phyloP scores from a whole-genome alignment of 2,113 vertebrate genomes.

The Bothrops jararaca region DNA sequence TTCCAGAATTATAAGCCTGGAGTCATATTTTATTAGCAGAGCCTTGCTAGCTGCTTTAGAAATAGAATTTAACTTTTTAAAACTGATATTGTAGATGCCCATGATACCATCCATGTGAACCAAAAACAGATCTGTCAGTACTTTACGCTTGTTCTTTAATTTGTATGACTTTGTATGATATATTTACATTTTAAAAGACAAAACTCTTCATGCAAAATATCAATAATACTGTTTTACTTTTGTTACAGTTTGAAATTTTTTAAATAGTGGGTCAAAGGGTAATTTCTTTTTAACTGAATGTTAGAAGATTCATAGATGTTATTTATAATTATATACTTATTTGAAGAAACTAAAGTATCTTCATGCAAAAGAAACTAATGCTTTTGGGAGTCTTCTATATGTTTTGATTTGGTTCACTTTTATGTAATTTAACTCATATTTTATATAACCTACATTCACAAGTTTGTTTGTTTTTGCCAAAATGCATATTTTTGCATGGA shows the following conservation, averaged over 20 bases:
- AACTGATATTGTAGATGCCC: slow-evolving; percentile 74
- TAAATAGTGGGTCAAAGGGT: slow-evolving; percentile 61
- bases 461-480: slow-evolving; percentile 73
- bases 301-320: slow-evolving; percentile 60
- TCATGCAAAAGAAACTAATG: slow-evolving; percentile 63
- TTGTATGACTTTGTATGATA: slow-evolving; percentile 79
- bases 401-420: slow-evolving; percentile 57
- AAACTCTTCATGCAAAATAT: slow-evolving; percentile 70
- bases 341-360: slow-evolving; percentile 65
- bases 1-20: slow-evolving; percentile 76
- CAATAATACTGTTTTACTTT: slow-evolving; percentile 67
- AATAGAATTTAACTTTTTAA: slow-evolving; percentile 82
- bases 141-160: slow-evolving; percentile 71
- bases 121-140: slow-evolving; percentile 69
- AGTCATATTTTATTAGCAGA: slow-evolving; percentile 86
- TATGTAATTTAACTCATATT: slow-evolving; percentile 67
- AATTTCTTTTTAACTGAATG: slow-evolving; percentile 65
- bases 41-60: slow-evolving; percentile 81
- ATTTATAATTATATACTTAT: slow-evolving; percentile 66
- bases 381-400: slow-evolving; percentile 64
- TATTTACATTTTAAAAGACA: slow-evolving; percentile 74
- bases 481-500: slow-evolving; percentile 90
- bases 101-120: slow-evolving; percentile 74
- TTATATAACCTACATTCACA: slow-evolving; percentile 64
- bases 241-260: slow-evolving; percentile 74